phyloP scores from a whole-genome alignment of 2,888 invertebrate species.

The Scaptomyza parva region DNA sequence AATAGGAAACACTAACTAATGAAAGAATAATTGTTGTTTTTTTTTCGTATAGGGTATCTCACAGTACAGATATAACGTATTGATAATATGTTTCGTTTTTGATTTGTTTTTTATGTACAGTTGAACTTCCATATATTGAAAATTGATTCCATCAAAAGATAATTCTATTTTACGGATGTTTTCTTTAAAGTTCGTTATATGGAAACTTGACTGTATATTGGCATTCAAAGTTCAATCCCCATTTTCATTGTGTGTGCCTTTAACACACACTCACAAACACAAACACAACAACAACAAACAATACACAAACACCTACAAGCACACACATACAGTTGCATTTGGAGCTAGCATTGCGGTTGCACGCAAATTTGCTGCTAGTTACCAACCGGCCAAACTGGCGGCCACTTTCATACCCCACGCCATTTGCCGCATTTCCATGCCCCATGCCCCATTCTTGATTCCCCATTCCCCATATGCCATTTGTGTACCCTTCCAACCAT shows the following conservation, averaged over 20 bases:
- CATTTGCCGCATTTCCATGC: constrained; percentile 31
- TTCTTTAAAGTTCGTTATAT: too few relatives aligned
- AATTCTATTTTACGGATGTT: too few relatives aligned
- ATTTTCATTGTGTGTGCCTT: constrained; percentile 27
- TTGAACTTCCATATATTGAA: too few relatives aligned
- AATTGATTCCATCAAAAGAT: too few relatives aligned
- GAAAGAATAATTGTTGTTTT: neutral
- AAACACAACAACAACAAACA: constrained; percentile 10
- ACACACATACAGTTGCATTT: neutral
- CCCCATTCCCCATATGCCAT: neutral
- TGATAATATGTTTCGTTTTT: neutral
- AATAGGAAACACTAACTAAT: neutral
- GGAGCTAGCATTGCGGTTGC: constrained; percentile 48
- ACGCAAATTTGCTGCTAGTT: constrained; percentile 54
- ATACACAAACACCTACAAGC: neutral
- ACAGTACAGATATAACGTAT: neutral
- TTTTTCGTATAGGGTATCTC: constrained; percentile 1
- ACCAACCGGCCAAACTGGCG: constrained; percentile 31
- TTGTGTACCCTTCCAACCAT: neutral
- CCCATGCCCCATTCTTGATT: constrained; percentile 15
- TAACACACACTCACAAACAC: constrained; percentile 8
- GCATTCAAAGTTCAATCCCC: constrained; percentile 30
- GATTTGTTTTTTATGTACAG: constrained; percentile 13
- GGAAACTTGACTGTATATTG: too few relatives aligned
- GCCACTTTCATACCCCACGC: constrained; percentile 29